These are phyloP conservation scores for Drosophila aldrichi DNA, from an alignment of 2,888 invertebrate species.

Conservation along the genomic window DNA sequence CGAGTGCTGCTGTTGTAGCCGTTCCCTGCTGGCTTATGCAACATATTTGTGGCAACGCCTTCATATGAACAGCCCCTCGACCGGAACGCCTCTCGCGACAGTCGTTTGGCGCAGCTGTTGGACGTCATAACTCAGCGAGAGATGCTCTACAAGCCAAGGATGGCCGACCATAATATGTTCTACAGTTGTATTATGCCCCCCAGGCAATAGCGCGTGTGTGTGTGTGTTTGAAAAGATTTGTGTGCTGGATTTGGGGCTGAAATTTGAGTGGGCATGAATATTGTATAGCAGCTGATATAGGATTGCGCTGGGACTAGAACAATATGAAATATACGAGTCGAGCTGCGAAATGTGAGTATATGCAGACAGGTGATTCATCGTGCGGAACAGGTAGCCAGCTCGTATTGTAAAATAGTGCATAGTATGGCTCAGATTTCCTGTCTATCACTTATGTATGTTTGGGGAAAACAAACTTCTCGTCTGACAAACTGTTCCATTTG, in stretches of 20 bases:
- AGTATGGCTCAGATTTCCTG: no score
- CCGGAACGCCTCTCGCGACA: constrained; percentile 16
- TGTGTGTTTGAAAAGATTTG: constrained; percentile 48
- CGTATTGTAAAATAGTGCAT: neutral
- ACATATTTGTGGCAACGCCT: constrained; percentile 46
- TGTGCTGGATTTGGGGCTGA: constrained; percentile 61
- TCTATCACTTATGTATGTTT: no score
- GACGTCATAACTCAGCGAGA: constrained; percentile 74
- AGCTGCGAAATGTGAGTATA: constrained; percentile 7
- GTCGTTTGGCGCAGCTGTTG: constrained; percentile 74
- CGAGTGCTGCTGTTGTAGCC: constrained; percentile 14
- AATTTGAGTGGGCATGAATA: constrained; percentile 57
- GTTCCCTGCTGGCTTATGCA: constrained; percentile 53
- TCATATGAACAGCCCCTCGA: constrained; percentile 34
- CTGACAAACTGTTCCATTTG: neutral
- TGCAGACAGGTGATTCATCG: constrained; percentile 15
- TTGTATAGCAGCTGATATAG: constrained; percentile 39
- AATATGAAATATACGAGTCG: constrained; percentile 11
- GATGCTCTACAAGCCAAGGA: constrained; percentile 40
- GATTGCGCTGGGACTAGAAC: constrained; percentile 16
- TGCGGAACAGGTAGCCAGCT: neutral
- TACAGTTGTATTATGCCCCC: constrained; percentile 3
- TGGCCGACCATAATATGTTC: constrained; percentile 7
- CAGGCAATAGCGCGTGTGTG: neutral
- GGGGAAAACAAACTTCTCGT: no score